Evolutionary conservation across 1,140 invertebrate species (phyloP).

Genomic region (Subanguina moxae): DNA sequence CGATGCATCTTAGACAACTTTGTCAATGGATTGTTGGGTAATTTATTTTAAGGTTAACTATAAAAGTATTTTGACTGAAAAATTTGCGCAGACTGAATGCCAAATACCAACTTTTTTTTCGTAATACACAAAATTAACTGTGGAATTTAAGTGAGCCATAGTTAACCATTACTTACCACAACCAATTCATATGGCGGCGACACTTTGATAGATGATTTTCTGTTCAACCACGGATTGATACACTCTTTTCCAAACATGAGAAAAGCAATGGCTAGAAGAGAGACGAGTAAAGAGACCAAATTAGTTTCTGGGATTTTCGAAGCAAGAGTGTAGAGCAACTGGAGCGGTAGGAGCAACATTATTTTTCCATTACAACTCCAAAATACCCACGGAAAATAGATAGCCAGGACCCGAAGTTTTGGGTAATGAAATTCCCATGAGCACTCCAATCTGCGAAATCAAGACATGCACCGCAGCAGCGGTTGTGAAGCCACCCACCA

Average conservation of each 20-base stretch:
- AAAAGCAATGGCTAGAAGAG: conserved; percentile 38
- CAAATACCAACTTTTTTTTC: too few relatives aligned
- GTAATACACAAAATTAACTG: too few relatives aligned
- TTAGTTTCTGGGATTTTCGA: conserved; percentile 12
- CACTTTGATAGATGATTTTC: conserved; percentile 13
- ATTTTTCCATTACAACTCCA: neutral
- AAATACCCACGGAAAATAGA: conserved; percentile 23
- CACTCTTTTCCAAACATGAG: conserved; percentile 46
- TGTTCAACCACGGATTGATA: conserved; percentile 40
- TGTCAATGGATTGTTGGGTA: too few relatives aligned
- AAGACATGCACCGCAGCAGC: conserved; percentile 49
- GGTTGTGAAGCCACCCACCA: conserved; percentile 50
- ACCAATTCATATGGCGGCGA: conserved; percentile 29
- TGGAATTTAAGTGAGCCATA: too few relatives aligned
- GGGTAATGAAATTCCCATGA: conserved; percentile 38
- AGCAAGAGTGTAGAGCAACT: conserved; percentile 8
- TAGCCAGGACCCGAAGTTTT: conserved; percentile 22
- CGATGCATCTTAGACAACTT: too few relatives aligned
- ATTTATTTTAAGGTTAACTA: too few relatives aligned
- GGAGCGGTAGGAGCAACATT: neutral
- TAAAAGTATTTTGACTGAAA: too few relatives aligned
- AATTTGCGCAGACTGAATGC: too few relatives aligned
- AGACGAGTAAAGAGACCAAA: conserved; percentile 12
- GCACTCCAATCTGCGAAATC: conserved; percentile 44
- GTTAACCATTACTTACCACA: conserved; percentile 4